Conservation (phyloP, 2,113 vertebrate genomes). For the Hyaena hyaena region DNA sequence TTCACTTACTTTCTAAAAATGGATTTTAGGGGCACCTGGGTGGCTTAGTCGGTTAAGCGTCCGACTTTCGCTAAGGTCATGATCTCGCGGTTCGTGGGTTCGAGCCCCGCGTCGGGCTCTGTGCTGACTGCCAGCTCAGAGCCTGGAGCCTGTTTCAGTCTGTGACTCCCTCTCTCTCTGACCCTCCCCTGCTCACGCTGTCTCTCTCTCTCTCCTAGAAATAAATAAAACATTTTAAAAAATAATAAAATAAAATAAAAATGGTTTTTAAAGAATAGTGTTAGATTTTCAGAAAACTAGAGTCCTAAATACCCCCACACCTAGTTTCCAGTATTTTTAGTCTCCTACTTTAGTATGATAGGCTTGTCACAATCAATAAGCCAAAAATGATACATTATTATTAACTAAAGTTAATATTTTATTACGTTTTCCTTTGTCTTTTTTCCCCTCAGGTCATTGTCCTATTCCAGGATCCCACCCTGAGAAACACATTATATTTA, state of each 20-base stretch:
- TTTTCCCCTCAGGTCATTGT: neutral
- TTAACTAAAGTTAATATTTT: neutral
- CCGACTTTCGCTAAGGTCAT: too few relatives aligned
- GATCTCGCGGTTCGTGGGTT: too few relatives aligned
- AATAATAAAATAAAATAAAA: too few relatives aligned
- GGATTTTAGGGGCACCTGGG: neutral
- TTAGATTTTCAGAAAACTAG: conserved; percentile 2
- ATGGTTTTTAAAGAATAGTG: neutral
- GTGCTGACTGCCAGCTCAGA: too few relatives aligned
- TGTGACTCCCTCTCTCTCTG: too few relatives aligned
- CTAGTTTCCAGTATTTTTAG: neutral
- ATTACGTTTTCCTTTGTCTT: neutral
- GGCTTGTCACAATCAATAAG: neutral
- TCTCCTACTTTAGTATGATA: neutral
- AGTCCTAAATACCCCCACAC: neutral
- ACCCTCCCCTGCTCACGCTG: too few relatives aligned
- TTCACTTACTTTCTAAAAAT: neutral
- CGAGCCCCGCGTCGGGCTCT: too few relatives aligned
- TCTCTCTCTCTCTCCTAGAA: too few relatives aligned
- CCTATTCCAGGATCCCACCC: neutral
- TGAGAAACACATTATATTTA: neutral
- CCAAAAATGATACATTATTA: neutral
- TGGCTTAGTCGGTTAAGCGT: too few relatives aligned
- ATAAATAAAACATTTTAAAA: too few relatives aligned
- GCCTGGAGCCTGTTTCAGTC: too few relatives aligned